phyloP scores from a whole-genome alignment of 2,797 vertebrate species.

The Crax fasciolata region DNA sequence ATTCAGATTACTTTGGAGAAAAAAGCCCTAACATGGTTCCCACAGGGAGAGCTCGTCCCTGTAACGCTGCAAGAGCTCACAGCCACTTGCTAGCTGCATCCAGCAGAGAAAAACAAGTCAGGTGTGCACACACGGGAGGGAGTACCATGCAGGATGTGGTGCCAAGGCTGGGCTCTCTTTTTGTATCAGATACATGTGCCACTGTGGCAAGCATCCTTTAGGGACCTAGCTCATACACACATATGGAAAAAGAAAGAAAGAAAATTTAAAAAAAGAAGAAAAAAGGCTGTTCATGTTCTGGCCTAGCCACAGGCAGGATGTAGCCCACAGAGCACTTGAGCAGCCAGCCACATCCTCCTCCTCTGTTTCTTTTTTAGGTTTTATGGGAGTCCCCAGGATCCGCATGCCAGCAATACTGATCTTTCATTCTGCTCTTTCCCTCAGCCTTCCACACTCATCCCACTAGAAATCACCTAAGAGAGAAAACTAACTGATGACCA shows the following conservation, averaged over 20 bases:
- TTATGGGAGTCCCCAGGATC: conserved; percentile 65
- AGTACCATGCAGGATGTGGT: neutral
- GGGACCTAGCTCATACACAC: neutral
- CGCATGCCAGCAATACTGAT: neutral
- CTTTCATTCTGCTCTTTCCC: conserved; percentile 28
- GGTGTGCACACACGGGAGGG: fast-evolving
- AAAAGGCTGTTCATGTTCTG: conserved; percentile 14
- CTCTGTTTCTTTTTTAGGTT: conserved; percentile 52
- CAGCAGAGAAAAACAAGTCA: neutral
- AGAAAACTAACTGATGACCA: neutral
- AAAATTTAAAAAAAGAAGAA: neutral
- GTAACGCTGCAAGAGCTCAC: fast-evolving
- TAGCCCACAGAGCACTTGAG: conserved; percentile 47
- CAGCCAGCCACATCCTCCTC: conserved; percentile 71
- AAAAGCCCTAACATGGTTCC: neutral
- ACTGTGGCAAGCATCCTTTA: fast-evolving
- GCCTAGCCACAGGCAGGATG: conserved; percentile 58
- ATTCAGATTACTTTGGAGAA: conserved; percentile 13
- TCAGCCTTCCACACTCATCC: neutral
- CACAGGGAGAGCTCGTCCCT: neutral
- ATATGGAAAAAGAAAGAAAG: neutral
- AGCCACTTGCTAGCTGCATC: neutral
- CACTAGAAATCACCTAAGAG: neutral
- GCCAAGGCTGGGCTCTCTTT: neutral
- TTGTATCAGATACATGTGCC: neutral